Base-by-base conservation (phyloP, 2,888 invertebrate species). In the Aleiodes leptofemur region DNA sequence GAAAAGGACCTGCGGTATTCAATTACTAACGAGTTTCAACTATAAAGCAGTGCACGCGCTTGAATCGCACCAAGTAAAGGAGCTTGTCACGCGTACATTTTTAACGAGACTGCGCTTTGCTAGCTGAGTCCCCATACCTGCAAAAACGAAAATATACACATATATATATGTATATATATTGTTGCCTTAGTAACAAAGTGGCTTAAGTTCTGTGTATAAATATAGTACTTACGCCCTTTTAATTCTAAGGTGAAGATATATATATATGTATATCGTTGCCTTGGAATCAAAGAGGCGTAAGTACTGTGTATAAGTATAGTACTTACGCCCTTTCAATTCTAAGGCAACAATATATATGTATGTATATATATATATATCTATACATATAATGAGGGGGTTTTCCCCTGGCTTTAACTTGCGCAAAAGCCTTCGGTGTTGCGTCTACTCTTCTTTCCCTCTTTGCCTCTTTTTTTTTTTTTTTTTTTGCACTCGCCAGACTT, bases 81-180 rank as follows among this genome's bases (percentile, higher is more conserved):
- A 83, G 75, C 81, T 84, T 80, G 82, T 84, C 83, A 83, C 83
- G 81, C 83, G 82, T 85, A 78, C 83, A 82, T 84, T 84, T 85
- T 85, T 85, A 85, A 85, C 82, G 85, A 85, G 83, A 76, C 78
- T 77, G 68, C 80, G 80, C 77, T 59, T 59, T 59, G 34, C 59
- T 34, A 31, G 57, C 31, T 76, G 74, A 72, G 76, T 43, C 23
- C 71, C 71, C 34, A 59, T 76, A 70, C 50, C 50, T 68, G 9
- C 48, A 56, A n/a, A 14, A 50, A 23, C 68, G 59, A 59, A 56
- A 13, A 38, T 34, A 59, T 38, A 59, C 59, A 59, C n/a, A 13
- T 57, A 57, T 31, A 57, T 29, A 57, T 29, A 34, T 57, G 31
- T 57, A 34, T 57, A 50, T 50, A 53, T 13, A 23, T 23, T 2